phyloP scores from a whole-genome alignment of 2,888 invertebrate genomes.

The Drosophila pegasa region DNA sequence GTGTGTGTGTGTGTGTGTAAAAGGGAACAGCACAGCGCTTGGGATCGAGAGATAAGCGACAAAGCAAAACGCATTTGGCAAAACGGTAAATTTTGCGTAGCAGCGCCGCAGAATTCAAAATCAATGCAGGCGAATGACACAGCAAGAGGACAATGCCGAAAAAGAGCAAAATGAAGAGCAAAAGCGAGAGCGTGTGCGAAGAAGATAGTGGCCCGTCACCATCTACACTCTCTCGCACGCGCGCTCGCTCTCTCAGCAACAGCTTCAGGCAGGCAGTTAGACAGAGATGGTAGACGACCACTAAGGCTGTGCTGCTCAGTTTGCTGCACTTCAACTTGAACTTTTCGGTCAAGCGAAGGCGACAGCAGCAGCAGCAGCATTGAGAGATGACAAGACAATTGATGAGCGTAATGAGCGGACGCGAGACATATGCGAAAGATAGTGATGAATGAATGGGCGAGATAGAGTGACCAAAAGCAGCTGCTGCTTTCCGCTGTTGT shows the following conservation, averaged over 20 bases:
- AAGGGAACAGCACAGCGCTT: neutral
- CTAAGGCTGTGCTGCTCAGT: conserved; percentile 50
- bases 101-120: conserved; percentile 46
- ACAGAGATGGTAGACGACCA: conserved; percentile 9
- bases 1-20: conserved; percentile 29
- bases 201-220: conserved; percentile 17
- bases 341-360: conserved; percentile 54
- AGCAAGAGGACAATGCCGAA: conserved; percentile 22
- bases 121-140: conserved; percentile 72
- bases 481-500: conserved; percentile 42
- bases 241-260: neutral
- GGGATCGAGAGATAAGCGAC: conserved; percentile 52
- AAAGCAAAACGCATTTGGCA: conserved; percentile 57
- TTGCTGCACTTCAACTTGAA: conserved; percentile 75
- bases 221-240: conserved; percentile 5
- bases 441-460: conserved; percentile 50
- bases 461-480: conserved; percentile 62
- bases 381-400: conserved; percentile 69
- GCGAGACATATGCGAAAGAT: conserved; percentile 19
- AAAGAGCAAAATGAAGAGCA: neutral
- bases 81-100: conserved; percentile 63
- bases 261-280: conserved; percentile 4
- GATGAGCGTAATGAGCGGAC: conserved; percentile 57
- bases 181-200: conserved; percentile 11
- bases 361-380: conserved; percentile 38